Base-by-base conservation (phyloP, 2,113 vertebrate species). In the Peromyscus polionotus region DNA sequence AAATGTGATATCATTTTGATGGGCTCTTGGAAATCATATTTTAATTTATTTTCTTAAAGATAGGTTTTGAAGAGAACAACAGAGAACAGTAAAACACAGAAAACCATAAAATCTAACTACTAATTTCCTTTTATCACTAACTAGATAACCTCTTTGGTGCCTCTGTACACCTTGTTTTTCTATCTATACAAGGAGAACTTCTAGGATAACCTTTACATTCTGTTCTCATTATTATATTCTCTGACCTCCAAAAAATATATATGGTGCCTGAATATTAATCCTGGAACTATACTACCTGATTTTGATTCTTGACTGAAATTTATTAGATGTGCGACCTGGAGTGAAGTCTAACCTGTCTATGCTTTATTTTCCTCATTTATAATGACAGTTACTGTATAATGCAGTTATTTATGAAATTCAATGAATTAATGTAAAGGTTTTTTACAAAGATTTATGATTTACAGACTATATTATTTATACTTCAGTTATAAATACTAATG, bases 1-100 rank as follows among this genome's bases (percentile, higher is more conserved):
- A n/a, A 94, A 63, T 33, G 17, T 87, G 13, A 77, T 14, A 88
- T 26, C 8, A 79, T 79, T 97, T 95, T 93, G 5, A 63, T 93
- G 36, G 12, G 3, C 73, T 85, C 14, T 81, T 93, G 19, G 28
- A 88, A 94, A 95, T 59, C 48, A 75, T 84, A 3, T 88, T 93
- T 92, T 87, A n/a, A 75, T 57, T 61, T 13, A 26, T 48, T 45
- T 45, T 91, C 42, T 92, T 92, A 88, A 31, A 92, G 33, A 75
- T 19, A 61, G 11, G 0, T 24, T 94, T 88, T 51, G 42, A 88
- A 33, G 10, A 95, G 14, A 94, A 42, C 3, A 94, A 89, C 19
- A 68, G 1, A 33, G 24, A 94, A 24, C 17, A 85, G 8, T 42
- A 13, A 88, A 77, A 67, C 42, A n/a, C 51, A 87, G 12, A 68